A percentile compares a stretch with the other conserved stretches of the same genome.
These are phyloP conservation scores for Antechinus stuartii DNA, from an alignment of 2,113 vertebrate species.

Conservation along the genomic window DNA sequence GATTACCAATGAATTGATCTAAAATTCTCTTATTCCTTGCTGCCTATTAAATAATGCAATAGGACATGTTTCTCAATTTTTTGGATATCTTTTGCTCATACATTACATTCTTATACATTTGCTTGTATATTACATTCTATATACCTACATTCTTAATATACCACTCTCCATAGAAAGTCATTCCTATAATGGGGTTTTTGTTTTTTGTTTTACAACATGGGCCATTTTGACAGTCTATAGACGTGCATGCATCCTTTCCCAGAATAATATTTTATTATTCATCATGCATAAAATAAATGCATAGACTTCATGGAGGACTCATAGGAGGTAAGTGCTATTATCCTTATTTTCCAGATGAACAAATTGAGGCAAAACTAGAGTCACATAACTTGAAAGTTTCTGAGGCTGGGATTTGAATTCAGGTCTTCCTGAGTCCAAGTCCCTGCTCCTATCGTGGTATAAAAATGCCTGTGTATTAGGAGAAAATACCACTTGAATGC, in stretches of 20 bases:
- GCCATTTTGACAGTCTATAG: neutral
- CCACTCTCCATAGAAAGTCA: neutral
- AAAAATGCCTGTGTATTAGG: neutral
- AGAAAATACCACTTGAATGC: neutral
- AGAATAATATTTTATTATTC: neutral
- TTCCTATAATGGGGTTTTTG: neutral
- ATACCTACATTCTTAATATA: neutral
- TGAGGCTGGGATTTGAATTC: no score
- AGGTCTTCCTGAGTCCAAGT: no score
- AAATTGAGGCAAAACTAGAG: no score
- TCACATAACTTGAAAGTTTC: no score
- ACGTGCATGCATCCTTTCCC: neutral
- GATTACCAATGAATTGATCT: neutral
- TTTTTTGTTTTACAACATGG: neutral
- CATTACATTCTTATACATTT: neutral
- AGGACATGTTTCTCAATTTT: neutral
- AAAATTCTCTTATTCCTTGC: neutral
- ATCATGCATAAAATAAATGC: neutral
- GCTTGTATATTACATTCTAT: neutral
- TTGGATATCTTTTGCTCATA: neutral
- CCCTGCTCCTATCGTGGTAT: neutral
- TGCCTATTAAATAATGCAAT: neutral
- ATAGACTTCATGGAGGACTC: neutral
- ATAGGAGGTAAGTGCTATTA: no score
- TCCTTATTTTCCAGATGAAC: no score